Conservation (phyloP, 2,113 vertebrate species). For the Ciconia maguari region DNA sequence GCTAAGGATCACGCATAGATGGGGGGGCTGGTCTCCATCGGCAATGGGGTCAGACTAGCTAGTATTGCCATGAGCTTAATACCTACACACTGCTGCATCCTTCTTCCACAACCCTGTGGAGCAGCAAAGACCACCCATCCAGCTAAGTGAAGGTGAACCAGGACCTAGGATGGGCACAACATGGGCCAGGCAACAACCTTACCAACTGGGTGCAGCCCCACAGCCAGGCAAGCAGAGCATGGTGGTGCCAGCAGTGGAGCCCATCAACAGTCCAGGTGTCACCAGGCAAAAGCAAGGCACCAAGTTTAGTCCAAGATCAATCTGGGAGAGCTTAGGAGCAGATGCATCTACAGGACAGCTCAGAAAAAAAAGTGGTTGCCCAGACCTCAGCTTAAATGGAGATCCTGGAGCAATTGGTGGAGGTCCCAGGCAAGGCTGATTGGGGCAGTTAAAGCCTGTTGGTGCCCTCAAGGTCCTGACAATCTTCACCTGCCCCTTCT, state of each 20-base stretch:
- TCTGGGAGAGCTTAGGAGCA: neutral
- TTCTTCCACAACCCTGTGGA: neutral
- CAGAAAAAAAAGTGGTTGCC: neutral
- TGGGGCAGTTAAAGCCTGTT: neutral
- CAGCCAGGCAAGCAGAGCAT: neutral
- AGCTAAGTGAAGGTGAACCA: neutral
- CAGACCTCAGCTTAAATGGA: neutral
- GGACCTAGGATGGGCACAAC: neutral
- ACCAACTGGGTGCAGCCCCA: neutral
- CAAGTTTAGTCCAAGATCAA: neutral
- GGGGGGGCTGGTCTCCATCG: neutral
- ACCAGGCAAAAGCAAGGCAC: neutral
- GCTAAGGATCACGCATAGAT: neutral
- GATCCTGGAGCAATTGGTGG: neutral
- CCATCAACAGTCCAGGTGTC: neutral
- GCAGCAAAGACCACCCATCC: neutral
- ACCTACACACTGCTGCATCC: neutral
- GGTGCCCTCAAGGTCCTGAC: neutral
- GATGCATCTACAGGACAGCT: neutral
- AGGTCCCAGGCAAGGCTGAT: neutral
- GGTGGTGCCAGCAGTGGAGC: fast-evolving
- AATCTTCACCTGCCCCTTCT: neutral
- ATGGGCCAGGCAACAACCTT: neutral
- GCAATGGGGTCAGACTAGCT: neutral
- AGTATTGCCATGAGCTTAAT: neutral